Evolutionary conservation across 2,888 invertebrate genomes (phyloP), one percentile per base, ranked within the genome.

Genomic region (Endotricha flammealis): DNA sequence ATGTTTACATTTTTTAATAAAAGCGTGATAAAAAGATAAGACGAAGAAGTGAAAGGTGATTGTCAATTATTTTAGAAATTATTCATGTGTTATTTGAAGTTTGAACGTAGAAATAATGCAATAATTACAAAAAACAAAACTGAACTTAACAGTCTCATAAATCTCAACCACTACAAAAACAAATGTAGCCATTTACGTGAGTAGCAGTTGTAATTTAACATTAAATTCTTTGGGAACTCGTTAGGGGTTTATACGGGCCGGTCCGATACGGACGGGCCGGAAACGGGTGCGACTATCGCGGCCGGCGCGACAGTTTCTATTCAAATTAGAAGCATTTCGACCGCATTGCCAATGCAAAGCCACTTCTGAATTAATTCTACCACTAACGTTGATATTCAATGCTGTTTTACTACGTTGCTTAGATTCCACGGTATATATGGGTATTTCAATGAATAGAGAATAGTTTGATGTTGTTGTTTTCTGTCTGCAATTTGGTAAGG

Each of bases 301-400:
- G 53, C 54, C 60, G 59, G 46, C 57, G 57, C 70, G 76, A 76
- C 77, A 70, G 65, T 77, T 76, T 74, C 74, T 74, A 77, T 77
- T 77, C 74, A 77, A 77, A 77, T 77, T 72, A 75, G 64, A 60
- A 50, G 49, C 62, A 44, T 50, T 50, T 53, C 51, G 31, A 54
- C 49, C 53, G 39, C 48, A 36, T 50, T 50, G 27, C 32, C 40
- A 46, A 46, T 53, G 48, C 29, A 45, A 54, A 49, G 39, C 27
- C 50, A 44, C 38, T 41, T 32, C 32, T 1, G 9, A 20, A 29
- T 32, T 35, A 38, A 44, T 16, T 12, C 9, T 39, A 29, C 16
- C 17, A 11, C 12, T 4, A 38, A 34, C 37, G 33, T 35, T 36
- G 9, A 20, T 6, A 2, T 53, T 16, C 65, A 66, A 47, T 64